phyloP scores from a whole-genome alignment of 2,113 vertebrate genomes.

The Entelurus aequoreus region DNA sequence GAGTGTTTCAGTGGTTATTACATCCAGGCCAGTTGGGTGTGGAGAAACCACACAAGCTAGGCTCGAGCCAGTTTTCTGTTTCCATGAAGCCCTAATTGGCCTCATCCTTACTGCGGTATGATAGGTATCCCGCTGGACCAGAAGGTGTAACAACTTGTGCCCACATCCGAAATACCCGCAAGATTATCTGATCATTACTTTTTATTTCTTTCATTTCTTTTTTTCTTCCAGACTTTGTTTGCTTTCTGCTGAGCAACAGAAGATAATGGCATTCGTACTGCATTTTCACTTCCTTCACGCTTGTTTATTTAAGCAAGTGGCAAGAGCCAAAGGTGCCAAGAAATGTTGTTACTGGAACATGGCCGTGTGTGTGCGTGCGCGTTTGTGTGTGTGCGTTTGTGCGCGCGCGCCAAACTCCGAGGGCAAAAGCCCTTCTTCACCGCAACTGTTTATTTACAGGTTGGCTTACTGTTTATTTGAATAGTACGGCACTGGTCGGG shows the following conservation, averaged over 20 bases:
- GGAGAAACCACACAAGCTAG: conserved; percentile 55
- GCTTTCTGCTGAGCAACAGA: conserved; percentile 47
- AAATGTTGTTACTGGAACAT: conserved; percentile 68
- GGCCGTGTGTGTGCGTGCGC: conserved; percentile 34
- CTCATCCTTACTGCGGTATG: conserved; percentile 58
- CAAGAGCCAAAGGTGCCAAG: conserved; percentile 62
- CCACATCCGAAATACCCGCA: conserved; percentile 59
- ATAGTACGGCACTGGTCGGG: conserved; percentile 55
- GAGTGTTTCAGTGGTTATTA: conserved; percentile 60
- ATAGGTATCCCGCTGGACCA: conserved; percentile 62
- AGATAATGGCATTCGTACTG: conserved; percentile 58
- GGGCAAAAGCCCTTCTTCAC: conserved; percentile 60
- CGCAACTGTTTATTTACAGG: conserved; percentile 71
- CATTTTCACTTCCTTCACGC: conserved; percentile 51
- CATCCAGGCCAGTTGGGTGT: conserved; percentile 54
- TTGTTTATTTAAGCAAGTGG: conserved; percentile 75
- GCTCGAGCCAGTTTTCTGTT: conserved; percentile 59
- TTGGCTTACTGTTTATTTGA: conserved; percentile 67
- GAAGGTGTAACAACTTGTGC: conserved; percentile 60
- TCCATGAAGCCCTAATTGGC: conserved; percentile 64
- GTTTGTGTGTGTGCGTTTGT: conserved; percentile 31
- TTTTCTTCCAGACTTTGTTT: conserved; percentile 1
- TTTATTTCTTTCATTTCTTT: conserved; percentile 2
- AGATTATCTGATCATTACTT: conserved; percentile 23
- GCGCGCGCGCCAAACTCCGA: conserved; percentile 57